phyloP scores from a whole-genome alignment of 2,888 invertebrate species.

The Drosophila emarginata region DNA sequence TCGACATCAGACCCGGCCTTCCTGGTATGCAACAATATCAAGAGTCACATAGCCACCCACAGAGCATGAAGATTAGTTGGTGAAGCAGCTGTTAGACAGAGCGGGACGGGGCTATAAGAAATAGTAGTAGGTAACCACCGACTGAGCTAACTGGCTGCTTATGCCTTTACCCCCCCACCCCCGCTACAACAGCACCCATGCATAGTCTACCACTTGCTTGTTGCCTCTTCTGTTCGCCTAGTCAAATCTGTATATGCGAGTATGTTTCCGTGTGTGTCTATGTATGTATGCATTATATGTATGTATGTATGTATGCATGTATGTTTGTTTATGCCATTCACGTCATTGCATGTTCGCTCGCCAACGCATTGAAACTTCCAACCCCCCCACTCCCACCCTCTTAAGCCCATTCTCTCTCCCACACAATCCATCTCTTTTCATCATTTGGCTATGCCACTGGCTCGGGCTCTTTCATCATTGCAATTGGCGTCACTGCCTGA shows the following conservation, averaged over 20 bases:
- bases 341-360: constrained; percentile 47
- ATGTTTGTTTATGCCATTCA: constrained; percentile 44
- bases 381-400: background rate
- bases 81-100: background rate
- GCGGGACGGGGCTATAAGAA: background rate
- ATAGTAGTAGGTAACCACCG: constrained; percentile 5
- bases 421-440: constrained; percentile 19
- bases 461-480: constrained; percentile 44
- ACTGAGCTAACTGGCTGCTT: too few species aligned
- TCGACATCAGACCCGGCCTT: constrained; percentile 41
- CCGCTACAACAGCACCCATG: background rate
- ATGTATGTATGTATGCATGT: constrained; percentile 23
- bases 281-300: constrained; percentile 24
- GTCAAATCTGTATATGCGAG: constrained; percentile 25
- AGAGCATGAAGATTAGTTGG: background rate
- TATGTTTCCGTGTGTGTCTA: constrained; percentile 24
- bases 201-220: constrained; percentile 29
- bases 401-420: background rate
- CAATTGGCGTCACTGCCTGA: constrained; percentile 68
- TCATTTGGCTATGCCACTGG: constrained; percentile 38
- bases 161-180: background rate
- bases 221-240: constrained; percentile 29
- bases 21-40: constrained; percentile 36
- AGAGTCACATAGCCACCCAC: constrained; percentile 12
- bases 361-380: constrained; percentile 34